Conservation (phyloP, 2,888 invertebrate species). For the Piscicola geometra region DNA sequence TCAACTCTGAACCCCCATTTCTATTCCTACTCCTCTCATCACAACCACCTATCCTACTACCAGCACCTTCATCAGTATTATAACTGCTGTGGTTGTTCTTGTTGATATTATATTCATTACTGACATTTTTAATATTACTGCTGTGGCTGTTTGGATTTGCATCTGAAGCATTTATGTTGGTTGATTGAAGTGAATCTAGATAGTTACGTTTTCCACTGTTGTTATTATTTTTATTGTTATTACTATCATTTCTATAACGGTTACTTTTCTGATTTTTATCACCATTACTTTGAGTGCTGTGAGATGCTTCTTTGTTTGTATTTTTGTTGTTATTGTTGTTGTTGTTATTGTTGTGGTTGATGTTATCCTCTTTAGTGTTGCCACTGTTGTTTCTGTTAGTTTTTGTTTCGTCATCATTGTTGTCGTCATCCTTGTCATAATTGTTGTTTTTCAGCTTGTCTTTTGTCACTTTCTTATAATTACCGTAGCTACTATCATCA, state of each 20-base stretch:
- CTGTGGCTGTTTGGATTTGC: no score
- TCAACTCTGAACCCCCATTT: no score
- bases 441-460: constrained; percentile 4
- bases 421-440: background rate
- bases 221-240: background rate
- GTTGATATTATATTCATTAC: no score
- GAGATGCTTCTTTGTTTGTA: background rate
- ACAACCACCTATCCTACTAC: no score
- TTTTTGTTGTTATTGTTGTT: background rate
- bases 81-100: no score
- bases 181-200: no score
- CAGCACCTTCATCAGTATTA: no score
- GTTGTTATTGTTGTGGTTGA: constrained; percentile 7
- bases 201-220: no score
- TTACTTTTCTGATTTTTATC: background rate
- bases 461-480: background rate
- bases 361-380: constrained; percentile 9
- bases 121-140: no score
- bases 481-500: constrained; percentile 1
- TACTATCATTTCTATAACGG: background rate
- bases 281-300: background rate
- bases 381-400: background rate
- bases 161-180: no score
- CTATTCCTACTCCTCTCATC: no score
- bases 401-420: background rate